phyloP scores from a whole-genome alignment of 2,113 vertebrate genomes.

The Colius striatus region DNA sequence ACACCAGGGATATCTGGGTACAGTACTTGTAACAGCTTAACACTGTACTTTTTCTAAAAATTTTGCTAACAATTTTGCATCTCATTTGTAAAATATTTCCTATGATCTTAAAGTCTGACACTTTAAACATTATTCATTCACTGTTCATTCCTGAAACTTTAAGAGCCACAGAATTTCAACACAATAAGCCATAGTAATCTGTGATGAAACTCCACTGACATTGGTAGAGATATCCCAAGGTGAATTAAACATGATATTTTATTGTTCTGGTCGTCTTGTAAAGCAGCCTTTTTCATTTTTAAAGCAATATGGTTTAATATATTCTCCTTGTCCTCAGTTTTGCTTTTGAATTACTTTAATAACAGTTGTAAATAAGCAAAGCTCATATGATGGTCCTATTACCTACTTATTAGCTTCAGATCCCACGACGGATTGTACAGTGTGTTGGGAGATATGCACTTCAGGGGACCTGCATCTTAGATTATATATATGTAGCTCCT shows the following conservation, averaged over 20 bases:
- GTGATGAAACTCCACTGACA: background rate
- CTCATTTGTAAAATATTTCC: background rate
- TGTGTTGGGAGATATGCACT: background rate
- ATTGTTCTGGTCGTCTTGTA: constrained; percentile 17
- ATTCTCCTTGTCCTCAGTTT: constrained; percentile 19
- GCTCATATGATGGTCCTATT: background rate
- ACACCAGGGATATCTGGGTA: background rate
- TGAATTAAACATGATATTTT: constrained; percentile 22
- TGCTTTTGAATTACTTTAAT: constrained; percentile 54
- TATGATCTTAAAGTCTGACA: constrained; percentile 5
- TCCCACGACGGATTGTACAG: background rate
- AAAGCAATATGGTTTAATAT: constrained; percentile 16
- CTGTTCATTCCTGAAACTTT: background rate
- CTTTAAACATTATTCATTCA: constrained; percentile 27
- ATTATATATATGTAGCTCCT: background rate
- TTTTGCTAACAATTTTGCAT: background rate
- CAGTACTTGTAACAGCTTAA: background rate
- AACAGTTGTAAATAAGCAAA: constrained; percentile 29
- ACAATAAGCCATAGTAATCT: background rate
- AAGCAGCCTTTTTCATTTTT: constrained; percentile 8
- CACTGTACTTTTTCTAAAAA: constrained; percentile 12
- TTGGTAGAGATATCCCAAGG: background rate
- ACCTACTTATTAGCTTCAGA: constrained; percentile 32
- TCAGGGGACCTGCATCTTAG: background rate
- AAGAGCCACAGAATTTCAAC: background rate